phyloP scores from a whole-genome alignment of 35 echinoderm and acorn worm species.

The Apostichopus parvimensis region DNA sequence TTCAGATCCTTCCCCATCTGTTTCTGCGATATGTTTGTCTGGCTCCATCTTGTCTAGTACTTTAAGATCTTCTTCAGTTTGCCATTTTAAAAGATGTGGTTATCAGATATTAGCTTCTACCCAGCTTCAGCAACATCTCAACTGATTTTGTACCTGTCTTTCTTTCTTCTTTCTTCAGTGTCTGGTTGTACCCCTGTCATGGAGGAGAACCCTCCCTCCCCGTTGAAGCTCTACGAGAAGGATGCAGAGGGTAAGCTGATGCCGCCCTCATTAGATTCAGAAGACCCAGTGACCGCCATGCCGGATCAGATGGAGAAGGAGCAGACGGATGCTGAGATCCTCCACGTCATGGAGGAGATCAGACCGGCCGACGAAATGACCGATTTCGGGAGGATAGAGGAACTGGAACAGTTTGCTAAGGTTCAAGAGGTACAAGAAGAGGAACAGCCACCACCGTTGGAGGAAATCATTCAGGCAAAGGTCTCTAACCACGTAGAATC shows the following conservation, averaged over 20 bases:
- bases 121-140: too few relatives aligned
- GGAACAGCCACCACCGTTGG: constrained; percentile 6
- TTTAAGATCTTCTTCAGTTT: too few relatives aligned
- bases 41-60: too few relatives aligned
- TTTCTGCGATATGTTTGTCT: too few relatives aligned
- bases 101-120: too few relatives aligned
- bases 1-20: too few relatives aligned
- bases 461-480: constrained; percentile 27
- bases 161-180: not conserved
- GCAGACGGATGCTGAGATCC: constrained; percentile 14
- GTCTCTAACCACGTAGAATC: constrained; percentile 18
- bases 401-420: constrained; percentile 12
- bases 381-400: not conserved
- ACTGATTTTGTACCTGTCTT: too few relatives aligned
- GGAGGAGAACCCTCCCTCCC: constrained; percentile 30
- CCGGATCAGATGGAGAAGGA: constrained; percentile 26
- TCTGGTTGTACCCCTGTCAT: constrained; percentile 28
- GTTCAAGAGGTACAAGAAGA: not conserved
- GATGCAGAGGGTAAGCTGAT: constrained; percentile 44
- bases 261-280: constrained; percentile 18
- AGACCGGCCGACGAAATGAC: constrained; percentile 19
- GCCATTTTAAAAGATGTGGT: too few relatives aligned
- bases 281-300: not conserved
- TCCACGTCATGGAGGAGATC: constrained; percentile 50
- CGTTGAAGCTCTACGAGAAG: constrained; percentile 35